phyloP scores from a whole-genome alignment of 2,888 invertebrate species.

The Mythimna pallens region DNA sequence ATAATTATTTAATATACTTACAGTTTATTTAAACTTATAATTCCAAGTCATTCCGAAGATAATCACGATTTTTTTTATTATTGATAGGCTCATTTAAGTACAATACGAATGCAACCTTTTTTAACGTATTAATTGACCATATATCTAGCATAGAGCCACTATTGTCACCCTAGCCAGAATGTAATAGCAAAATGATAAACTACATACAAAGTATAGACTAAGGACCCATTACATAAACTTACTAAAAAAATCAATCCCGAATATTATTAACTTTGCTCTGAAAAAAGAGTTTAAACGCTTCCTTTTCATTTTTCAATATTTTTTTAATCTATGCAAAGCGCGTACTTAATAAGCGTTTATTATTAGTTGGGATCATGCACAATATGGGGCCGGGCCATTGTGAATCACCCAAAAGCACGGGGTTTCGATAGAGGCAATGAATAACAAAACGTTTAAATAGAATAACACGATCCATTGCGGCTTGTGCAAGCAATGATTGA shows the following conservation, averaged over 20 bases:
- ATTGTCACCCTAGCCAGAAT: not conserved
- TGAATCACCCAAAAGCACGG: conserved; percentile 77
- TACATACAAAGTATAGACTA: not conserved
- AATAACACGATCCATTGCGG: conserved; percentile 86
- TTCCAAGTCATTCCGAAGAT: too few species aligned
- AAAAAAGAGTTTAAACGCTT: conserved; percentile 23
- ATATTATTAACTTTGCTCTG: conserved; percentile 25
- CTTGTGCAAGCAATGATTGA: conserved; percentile 86
- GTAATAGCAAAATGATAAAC: not conserved
- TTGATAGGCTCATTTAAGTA: too few species aligned
- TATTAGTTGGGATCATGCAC: conserved; percentile 77
- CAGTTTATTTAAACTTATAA: too few species aligned
- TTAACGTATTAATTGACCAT: not conserved
- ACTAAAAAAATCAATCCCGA: conserved; percentile 24
- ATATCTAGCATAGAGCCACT: not conserved
- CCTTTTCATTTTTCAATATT: conserved; percentile 12
- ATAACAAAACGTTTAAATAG: conserved; percentile 86
- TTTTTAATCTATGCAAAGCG: conserved; percentile 59
- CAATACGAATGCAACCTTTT: too few species aligned
- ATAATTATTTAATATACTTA: too few species aligned
- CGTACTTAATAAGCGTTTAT: conserved; percentile 68
- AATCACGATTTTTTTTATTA: too few species aligned
- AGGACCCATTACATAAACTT: not conserved
- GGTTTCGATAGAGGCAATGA: conserved; percentile 86
- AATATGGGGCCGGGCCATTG: conserved; percentile 76